Evolutionary conservation across 2,113 vertebrate species (phyloP), one percentile per base, ranked within the genome.

Genomic region (Heterotilapia buettikoferi): DNA sequence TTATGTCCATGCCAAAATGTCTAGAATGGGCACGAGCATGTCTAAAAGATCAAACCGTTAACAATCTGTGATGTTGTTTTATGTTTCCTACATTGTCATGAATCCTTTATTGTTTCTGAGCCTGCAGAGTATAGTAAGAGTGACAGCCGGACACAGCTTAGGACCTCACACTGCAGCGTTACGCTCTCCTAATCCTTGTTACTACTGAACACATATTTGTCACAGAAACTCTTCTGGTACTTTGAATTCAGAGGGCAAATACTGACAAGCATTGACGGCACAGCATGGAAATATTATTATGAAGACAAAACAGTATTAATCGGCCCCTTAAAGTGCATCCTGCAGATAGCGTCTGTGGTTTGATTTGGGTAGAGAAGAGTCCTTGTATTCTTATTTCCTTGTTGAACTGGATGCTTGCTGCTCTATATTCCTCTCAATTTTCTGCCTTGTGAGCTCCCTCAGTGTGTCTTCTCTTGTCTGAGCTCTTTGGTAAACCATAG

Each of bases 401-500:
- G 33, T 82, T 82, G 18, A 83, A 40, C 45, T 56, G 19, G 4
- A 71, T 79, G 11, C 86, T 71, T 63, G 43, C 89, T 90, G 83
- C 52, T 94, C 92, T 84, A 83, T 86, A 90, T 91, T 94, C 80
- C 84, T 80, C 80, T 83, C 82, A 80, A 83, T 92, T 85, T 92
- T 87, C 85, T 85, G 76, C 84, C 80, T 81, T 31, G 82, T 83
- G 88, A 89, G 83, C 87, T 86, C 18, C 82, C 40, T 89, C 71
- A 24, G 16, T 73, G 80, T 83, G 56, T 92, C 84, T 88, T 85
- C 40, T 68, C 52, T 57, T 52, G 81, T 79, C 88, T 88, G 84
- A 92, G 88, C 92, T 93, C 87, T 89, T 84, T 88, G 68, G 86
- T 91, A 92, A 94, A 93, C 88, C 88, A 88, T 68, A 66, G 88